Conservation (phyloP, 2,113 vertebrate genomes). For the Mola mola region DNA sequence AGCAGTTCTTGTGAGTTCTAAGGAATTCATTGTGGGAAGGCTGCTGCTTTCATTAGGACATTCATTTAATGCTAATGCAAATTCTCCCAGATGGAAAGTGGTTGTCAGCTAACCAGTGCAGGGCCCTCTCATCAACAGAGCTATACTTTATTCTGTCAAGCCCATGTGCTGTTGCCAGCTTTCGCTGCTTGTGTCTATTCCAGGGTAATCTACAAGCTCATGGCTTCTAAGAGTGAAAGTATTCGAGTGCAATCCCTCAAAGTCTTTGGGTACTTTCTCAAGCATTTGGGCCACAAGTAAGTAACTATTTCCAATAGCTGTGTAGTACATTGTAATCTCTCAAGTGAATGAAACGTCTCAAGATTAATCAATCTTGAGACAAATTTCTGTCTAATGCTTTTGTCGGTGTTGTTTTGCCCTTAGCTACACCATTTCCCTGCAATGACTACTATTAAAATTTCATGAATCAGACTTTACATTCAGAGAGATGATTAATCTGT, state of each 20-base stretch:
- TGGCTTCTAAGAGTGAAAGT: slow-evolving; percentile 95
- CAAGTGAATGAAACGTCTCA: slow-evolving; percentile 1
- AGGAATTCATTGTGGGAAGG: slow-evolving; percentile 24
- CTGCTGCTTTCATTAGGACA: slow-evolving; percentile 33
- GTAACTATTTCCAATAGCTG: slow-evolving; percentile 57
- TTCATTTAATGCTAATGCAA: slow-evolving; percentile 53
- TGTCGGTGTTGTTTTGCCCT: too few relatives aligned
- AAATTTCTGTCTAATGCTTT: too few relatives aligned
- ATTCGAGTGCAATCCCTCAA: slow-evolving; percentile 97
- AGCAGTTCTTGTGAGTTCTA: slow-evolving; percentile 30
- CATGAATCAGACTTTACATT: slow-evolving; percentile 17
- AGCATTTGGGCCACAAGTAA: slow-evolving; percentile 98
- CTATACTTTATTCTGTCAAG: slow-evolving; percentile 38
- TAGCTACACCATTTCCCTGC: too few relatives aligned
- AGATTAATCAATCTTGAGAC: too few relatives aligned
- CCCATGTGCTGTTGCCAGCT: slow-evolving; percentile 30
- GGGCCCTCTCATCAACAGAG: slow-evolving; percentile 45
- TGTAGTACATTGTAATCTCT: slow-evolving; percentile 6
- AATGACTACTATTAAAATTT: too few relatives aligned
- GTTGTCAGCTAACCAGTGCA: slow-evolving; percentile 50
- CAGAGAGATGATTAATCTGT: slow-evolving; percentile 17
- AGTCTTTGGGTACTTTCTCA: slow-evolving; percentile 96
- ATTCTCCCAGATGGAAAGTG: slow-evolving; percentile 49
- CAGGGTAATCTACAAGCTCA: slow-evolving; percentile 95
- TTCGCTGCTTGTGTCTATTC: slow-evolving; percentile 58